Percentiles rank a stretch among this genome's conserved stretches.
Evolutionary conservation across 2,113 vertebrate genomes (phyloP).

Genomic region (Oxygymnocypris stewartii): DNA sequence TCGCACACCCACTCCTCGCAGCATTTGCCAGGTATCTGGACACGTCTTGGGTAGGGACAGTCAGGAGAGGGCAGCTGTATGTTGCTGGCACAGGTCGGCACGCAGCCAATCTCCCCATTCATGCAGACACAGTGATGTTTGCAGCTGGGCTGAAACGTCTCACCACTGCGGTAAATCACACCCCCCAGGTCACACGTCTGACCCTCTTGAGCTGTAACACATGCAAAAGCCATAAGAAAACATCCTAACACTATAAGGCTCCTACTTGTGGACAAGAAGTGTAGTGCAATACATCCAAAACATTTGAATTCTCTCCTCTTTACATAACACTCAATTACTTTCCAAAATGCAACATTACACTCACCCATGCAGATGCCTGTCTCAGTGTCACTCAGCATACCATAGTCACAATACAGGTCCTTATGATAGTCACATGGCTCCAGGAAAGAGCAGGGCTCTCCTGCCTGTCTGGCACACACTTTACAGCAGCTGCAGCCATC

Average conservation of each 20-base stretch:
- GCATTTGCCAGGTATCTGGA: constrained; percentile 71
- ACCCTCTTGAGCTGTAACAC: constrained; percentile 71
- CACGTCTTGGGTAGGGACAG: constrained; percentile 70
- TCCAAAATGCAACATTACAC: background rate
- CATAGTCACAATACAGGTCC: constrained; percentile 77
- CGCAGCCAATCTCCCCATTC: constrained; percentile 78
- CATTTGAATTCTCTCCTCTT: background rate
- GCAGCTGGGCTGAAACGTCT: constrained; percentile 80
- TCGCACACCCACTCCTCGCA: constrained; percentile 82
- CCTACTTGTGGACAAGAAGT: constrained; percentile 20
- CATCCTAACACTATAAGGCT: background rate
- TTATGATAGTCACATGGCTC: constrained; percentile 81
- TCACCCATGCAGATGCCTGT: constrained; percentile 80
- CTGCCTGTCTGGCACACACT: constrained; percentile 77
- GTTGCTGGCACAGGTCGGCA: constrained; percentile 68
- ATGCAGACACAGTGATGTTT: constrained; percentile 80
- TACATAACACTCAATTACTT: background rate
- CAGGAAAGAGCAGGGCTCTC: constrained; percentile 73
- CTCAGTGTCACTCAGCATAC: constrained; percentile 64
- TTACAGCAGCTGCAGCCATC: constrained; percentile 82
- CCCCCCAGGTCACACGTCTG: constrained; percentile 76
- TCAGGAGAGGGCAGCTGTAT: constrained; percentile 69
- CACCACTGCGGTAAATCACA: constrained; percentile 75
- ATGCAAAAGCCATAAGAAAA: background rate
- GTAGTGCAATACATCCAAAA: background rate